Evolutionary conservation across 2,113 vertebrate species (phyloP).

Genomic region (Petrocephalus microphthalmus): DNA sequence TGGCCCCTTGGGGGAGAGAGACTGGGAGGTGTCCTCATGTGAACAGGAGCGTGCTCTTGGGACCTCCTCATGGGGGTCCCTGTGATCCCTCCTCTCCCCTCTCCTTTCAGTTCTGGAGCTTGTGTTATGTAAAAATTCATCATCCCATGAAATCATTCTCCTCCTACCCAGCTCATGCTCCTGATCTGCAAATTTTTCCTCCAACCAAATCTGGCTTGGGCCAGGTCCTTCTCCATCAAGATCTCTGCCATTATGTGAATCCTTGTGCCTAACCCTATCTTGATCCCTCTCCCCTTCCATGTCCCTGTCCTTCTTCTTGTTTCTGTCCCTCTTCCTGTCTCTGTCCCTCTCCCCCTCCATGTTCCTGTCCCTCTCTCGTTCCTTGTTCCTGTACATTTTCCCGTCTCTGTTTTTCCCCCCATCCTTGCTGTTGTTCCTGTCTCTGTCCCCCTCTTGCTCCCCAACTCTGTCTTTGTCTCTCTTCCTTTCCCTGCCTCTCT

Average conservation of each 20-base stretch:
- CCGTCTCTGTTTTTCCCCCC: not conserved
- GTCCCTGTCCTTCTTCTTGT: not conserved
- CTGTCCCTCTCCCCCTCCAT: not conserved
- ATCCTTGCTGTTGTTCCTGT: not conserved
- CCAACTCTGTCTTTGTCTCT: conserved; percentile 33
- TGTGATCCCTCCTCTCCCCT: conserved; percentile 27
- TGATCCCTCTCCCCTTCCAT: conserved; percentile 23
- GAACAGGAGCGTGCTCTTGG: conserved; percentile 36
- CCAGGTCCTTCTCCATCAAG: conserved; percentile 25
- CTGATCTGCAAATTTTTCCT: conserved; percentile 24
- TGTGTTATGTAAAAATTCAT: conserved; percentile 49
- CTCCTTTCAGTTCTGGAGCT: conserved; percentile 21
- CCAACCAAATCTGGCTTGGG: conserved; percentile 17
- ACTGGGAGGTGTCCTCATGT: conserved; percentile 22
- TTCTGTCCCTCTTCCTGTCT: not conserved
- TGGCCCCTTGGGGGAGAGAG: conserved; percentile 51
- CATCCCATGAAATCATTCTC: conserved; percentile 37
- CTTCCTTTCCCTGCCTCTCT: conserved; percentile 1
- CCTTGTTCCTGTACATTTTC: not conserved
- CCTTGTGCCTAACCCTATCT: conserved; percentile 21
- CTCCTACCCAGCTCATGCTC: conserved; percentile 29
- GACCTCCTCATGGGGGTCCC: conserved; percentile 36
- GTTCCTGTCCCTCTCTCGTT: not conserved
- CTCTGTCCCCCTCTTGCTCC: conserved; percentile 22
- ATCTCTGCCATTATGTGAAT: not conserved